Evolutionary conservation across 2,888 invertebrate species (phyloP), one percentile per base, ranked within the genome.

Genomic region (Chymomyza caudatula): DNA sequence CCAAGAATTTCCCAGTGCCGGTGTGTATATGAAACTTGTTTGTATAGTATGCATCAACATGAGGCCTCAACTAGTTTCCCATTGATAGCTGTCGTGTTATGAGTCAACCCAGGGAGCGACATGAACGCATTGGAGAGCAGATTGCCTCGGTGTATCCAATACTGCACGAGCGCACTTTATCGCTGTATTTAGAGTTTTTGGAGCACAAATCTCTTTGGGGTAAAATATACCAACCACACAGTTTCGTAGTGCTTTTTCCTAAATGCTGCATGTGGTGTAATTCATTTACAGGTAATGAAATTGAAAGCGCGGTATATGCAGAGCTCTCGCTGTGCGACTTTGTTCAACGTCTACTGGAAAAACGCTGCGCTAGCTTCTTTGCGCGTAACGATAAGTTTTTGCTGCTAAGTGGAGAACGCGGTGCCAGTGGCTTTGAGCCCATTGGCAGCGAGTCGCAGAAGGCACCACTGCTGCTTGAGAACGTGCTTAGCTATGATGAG

Each of bases 81-180:
- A 88, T 89, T 3, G 76, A 88, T 15, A 86, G 80, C 4, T 90
- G 90, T 20, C 86, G 89, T 1, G 80, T 89, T 0, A 43, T 73
- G 3, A 80, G 77, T 4, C 90, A 90, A 56, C 87, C 87, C 0
- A 67, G 70, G 60, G 68, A 69, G 11, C 85, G 88, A 1, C 73
- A 82, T 64, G 64, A 56, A 0, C 6, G 60, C 15, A 89, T 91
- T 55, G 72, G 81, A 29, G 55, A 86, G 54, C 88, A 91, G 74
- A 87, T 89, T 6, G 90, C 90, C 0, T 94, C 94, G 0, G 93
- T 92, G 0, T 95, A 95, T 86, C 94, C 95, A 0, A 71, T 95
- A 2, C 91, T 95, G 69, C 95, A 95, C 74, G 94, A 94, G 83
- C 91, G 93, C 57, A 93, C 93, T 6, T 71, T 95, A 2, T 88